Conservation (phyloP, 1,140 invertebrate genomes). For the Thaumatotibia leucotreta region DNA sequence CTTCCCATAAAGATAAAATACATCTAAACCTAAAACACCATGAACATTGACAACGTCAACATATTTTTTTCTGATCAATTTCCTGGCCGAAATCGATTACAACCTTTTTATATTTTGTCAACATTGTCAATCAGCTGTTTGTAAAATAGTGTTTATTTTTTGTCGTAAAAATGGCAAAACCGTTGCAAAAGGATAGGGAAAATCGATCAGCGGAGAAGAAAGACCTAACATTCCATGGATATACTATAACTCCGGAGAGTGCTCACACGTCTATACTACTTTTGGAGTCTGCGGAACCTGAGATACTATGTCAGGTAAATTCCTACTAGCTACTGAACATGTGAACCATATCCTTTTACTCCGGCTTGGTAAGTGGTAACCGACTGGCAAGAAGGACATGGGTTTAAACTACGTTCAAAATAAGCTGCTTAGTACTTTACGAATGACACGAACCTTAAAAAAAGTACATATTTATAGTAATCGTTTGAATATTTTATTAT, state of each 20-base stretch:
- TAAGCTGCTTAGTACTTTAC: too few species aligned
- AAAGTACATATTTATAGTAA: too few species aligned
- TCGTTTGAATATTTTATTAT: too few species aligned
- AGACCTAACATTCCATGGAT: slow-evolving; percentile 54
- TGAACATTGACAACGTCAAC: neutral
- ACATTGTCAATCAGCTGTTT: neutral
- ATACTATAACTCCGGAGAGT: slow-evolving; percentile 57
- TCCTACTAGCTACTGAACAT: neutral
- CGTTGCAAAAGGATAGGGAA: slow-evolving; percentile 57
- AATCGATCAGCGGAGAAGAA: slow-evolving; percentile 60
- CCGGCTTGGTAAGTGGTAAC: too few species aligned
- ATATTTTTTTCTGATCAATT: neutral
- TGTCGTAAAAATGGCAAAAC: slow-evolving; percentile 47
- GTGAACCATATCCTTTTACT: too few species aligned
- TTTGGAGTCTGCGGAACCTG: slow-evolving; percentile 52
- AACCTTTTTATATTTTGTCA: neutral
- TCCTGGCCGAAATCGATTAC: neutral
- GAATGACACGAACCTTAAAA: too few species aligned
- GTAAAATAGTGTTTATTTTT: neutral
- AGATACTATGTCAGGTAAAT: slow-evolving; percentile 63
- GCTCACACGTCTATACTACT: slow-evolving; percentile 58
- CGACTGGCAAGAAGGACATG: too few species aligned
- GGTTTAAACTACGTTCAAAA: too few species aligned
- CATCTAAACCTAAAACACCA: slow-evolving; percentile 27
- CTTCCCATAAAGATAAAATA: slow-evolving; percentile 47